Percentiles rank a stretch among this genome's conserved stretches.
Conservation (phyloP, 2,888 invertebrate species). For the Taphrorychus bicolor region DNA sequence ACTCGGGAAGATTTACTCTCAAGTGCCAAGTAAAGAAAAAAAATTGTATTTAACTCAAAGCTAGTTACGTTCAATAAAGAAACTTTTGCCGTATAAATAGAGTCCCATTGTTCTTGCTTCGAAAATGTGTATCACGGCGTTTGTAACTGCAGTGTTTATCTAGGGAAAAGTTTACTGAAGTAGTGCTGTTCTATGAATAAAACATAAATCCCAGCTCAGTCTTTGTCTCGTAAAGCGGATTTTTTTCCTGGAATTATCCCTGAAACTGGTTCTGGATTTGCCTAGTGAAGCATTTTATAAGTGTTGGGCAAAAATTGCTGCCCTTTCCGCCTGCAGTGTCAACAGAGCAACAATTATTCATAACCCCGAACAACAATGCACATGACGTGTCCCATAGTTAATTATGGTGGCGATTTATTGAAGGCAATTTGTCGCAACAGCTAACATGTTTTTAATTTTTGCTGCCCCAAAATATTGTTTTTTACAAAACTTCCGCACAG, state of each 20-base stretch:
- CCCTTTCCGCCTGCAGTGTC: not conserved
- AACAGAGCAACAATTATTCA: slow-evolving; percentile 27
- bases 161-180: slow-evolving; percentile 6
- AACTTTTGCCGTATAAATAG: slow-evolving; percentile 18
- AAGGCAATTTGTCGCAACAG: slow-evolving; percentile 24
- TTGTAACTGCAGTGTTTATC: slow-evolving; percentile 17
- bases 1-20: not conserved
- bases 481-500: not conserved
- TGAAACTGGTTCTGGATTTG: not conserved
- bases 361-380: slow-evolving; percentile 26
- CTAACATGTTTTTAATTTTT: slow-evolving; percentile 32
- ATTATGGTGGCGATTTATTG: slow-evolving; percentile 30
- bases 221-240: not conserved
- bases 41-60: not conserved
- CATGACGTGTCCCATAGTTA: slow-evolving; percentile 28
- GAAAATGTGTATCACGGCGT: slow-evolving; percentile 24
- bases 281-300: too few relatives aligned
- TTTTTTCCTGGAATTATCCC: slow-evolving; percentile 1
- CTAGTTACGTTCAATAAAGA: slow-evolving; percentile 5
- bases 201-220: slow-evolving; percentile 2
- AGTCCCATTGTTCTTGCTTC: slow-evolving; percentile 24
- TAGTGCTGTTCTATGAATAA: slow-evolving; percentile 12
- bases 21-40: too few relatives aligned
- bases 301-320: not conserved
- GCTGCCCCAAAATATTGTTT: slow-evolving; percentile 12